Base-by-base conservation (phyloP, 2,888 invertebrate species). In the Drosophila differens region DNA sequence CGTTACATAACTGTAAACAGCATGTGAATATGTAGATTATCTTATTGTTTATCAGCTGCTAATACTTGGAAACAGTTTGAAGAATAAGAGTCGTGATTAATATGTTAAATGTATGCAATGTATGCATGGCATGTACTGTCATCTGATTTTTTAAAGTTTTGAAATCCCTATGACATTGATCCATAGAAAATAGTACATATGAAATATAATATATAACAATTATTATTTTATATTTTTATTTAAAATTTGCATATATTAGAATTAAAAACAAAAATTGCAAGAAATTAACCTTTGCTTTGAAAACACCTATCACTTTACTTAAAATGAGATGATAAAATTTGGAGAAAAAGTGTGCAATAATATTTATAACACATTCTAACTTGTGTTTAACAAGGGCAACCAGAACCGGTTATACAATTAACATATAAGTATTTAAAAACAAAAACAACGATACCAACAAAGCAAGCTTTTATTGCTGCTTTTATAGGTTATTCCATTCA, bases 31-130 rank as follows among this genome's bases (percentile, higher is more conserved):
- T 32, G 35, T 28, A 32, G n/a, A 52, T 25, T 22, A 35, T 12
- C 14, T 51, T 55, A 25, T 41, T 69, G 54, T 69, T 55, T 39
- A 16, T 22, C 25, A 12, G 16, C 33, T 37, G 28, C 25, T 37
- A 25, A 14, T 37, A 16, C 19, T 4, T 28, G 5, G 10, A 30
- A 16, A 35, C 0, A 54, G 16, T 35, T 55, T 19, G 7, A 22
- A 4, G 22, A 32, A 22, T 33, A 16, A 14, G 2, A 33, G 14
- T 53, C 22, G 3, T 19, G 1, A 54, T 54, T 22, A 35, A 33
- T 33, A 33, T 28, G 4, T 49, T 14, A 7, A 47, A 33, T 4
- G 6, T 30, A 33, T 12, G 33, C 12, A 33, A 33, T 33, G 33
- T 33, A 14, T 33, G 33, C 1, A 33, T 14, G 7, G 7, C 12